phyloP scores from a whole-genome alignment of 92 coral and sea anemone species.

The Epizoanthus stellaris region DNA sequence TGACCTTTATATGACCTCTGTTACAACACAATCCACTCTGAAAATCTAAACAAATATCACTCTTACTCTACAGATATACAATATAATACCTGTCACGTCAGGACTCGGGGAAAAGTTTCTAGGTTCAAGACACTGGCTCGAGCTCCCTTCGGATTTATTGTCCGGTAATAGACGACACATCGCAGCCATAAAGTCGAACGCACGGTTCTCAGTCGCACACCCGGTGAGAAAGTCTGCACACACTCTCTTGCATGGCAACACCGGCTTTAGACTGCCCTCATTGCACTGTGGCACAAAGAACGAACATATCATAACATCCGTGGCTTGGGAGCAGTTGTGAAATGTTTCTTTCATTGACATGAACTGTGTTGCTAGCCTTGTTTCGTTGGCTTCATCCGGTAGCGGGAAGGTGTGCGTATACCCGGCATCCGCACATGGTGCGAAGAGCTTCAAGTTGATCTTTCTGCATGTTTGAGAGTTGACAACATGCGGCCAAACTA shows the following conservation, averaged over 20 bases:
- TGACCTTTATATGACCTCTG: too few species aligned
- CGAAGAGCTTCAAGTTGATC: neutral
- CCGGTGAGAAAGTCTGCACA: constrained; percentile 4
- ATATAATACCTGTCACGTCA: neutral
- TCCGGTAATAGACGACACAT: neutral
- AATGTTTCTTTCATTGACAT: neutral
- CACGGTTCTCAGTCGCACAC: neutral
- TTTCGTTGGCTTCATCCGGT: neutral
- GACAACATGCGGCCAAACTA: neutral
- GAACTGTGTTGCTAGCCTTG: neutral
- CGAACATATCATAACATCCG: constrained; percentile 9
- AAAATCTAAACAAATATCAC: too few species aligned
- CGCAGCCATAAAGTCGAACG: constrained; percentile 7
- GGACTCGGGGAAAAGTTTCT: neutral
- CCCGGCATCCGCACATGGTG: neutral
- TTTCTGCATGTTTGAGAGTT: neutral
- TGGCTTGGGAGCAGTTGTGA: neutral
- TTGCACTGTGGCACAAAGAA: neutral
- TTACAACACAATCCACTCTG: too few species aligned
- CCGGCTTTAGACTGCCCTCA: neutral
- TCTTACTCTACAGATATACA: too few species aligned
- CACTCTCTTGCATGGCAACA: neutral
- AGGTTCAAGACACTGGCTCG: neutral
- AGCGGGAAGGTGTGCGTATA: neutral
- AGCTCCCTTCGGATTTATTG: neutral